Conservation (phyloP, 1,140 invertebrate genomes). For the Stegodyphus mimosarum region DNA sequence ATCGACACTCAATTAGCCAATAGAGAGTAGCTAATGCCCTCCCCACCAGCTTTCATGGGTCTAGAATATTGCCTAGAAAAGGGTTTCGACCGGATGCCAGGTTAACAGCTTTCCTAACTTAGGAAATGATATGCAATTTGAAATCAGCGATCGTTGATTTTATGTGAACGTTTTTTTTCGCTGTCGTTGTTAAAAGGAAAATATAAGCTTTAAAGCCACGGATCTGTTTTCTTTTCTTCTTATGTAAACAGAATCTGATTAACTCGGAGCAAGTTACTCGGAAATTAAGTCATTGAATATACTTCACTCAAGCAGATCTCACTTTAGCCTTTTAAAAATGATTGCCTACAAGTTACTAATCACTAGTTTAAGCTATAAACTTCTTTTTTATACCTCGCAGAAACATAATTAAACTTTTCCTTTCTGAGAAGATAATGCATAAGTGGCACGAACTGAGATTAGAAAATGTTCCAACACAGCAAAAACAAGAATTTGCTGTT, state of each 20-base stretch:
- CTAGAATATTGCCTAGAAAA: background rate
- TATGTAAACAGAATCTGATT: conserved; percentile 12
- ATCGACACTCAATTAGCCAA: conserved; percentile 48
- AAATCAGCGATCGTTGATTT: conserved; percentile 34
- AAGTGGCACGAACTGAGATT: too few species aligned
- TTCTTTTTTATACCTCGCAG: too few species aligned
- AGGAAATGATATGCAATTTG: conserved; percentile 56
- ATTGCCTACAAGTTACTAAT: too few species aligned
- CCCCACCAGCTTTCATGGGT: conserved; percentile 21
- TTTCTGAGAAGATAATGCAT: too few species aligned
- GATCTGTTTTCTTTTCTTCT: too few species aligned
- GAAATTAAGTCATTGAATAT: conserved; percentile 4
- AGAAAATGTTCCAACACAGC: too few species aligned
- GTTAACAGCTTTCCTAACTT: conserved; percentile 50
- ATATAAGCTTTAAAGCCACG: too few species aligned
- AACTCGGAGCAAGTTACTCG: background rate
- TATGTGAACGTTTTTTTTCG: background rate
- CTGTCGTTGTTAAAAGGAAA: background rate
- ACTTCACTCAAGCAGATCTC: too few species aligned
- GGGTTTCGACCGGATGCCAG: conserved; percentile 25
- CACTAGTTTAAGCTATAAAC: too few species aligned
- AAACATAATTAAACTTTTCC: too few species aligned
- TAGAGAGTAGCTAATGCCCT: conserved; percentile 55
- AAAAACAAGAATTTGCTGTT: too few species aligned
- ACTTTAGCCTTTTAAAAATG: too few species aligned